Evolutionary conservation across 2,797 vertebrate genomes (phyloP), one percentile per base, ranked within the genome.

Genomic region (Taeniopygia guttata): DNA sequence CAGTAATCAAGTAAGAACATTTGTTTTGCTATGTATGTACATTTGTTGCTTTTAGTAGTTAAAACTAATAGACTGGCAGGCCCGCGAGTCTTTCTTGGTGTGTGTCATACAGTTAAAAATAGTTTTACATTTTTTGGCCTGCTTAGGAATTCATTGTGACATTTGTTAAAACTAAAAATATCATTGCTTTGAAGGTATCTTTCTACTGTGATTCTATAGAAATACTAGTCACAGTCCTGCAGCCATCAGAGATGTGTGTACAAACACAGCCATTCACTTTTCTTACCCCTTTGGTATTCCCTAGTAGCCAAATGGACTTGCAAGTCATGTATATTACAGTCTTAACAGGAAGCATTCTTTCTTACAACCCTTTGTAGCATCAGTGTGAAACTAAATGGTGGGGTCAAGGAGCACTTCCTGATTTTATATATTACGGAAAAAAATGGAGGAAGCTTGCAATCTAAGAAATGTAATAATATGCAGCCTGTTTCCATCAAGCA

Each of bases 11-110:
- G 18, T 67, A 52, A 72, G 73, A 75, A 26, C 29, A 66, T 80
- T 5, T 0, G 36, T 27, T 9, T 34, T 76, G 46, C 32, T 78
- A 0, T 51, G 2, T 56, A 20, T 1, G 1, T 59, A 42, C 21
- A 8, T 90, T 75, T 78, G 14, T 27, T 78, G 54, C 17, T 43
- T 75, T 76, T 55, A 49, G 15, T 68, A 34, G 22, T 74, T 87
- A 30, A 42, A 59, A 49, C n/a, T 21, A 42, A 18, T 4, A 46
- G 52, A 46, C 29, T 56, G 10, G 7, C 26, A 69, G 51, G 17
- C 30, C 11, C 0, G 4, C 13, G 8, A 13, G 9, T 54, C 36
- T 73, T 13, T 69, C 52, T 74, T 40, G 14, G 23, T 63, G 45
- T 62, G 15, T 16, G 42, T 72, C 38, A 32, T 72, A 26, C 19